Conservation (phyloP, 2,113 vertebrate genomes). For the Phasianus colchicus region DNA sequence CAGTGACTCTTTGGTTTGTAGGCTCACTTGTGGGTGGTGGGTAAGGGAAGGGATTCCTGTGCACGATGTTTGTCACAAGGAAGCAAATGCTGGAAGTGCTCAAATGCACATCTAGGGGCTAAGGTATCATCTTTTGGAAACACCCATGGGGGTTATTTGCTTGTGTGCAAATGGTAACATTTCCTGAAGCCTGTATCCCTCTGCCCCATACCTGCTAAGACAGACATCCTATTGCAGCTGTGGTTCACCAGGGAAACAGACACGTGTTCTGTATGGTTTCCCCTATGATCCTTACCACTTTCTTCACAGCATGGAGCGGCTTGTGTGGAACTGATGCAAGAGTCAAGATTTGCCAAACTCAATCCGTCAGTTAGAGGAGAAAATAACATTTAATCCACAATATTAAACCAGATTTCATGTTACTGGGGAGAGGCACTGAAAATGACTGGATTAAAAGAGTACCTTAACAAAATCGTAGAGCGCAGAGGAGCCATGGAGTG, state of each 20-base stretch:
- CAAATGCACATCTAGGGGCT: neutral
- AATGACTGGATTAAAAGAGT: slow-evolving; percentile 19
- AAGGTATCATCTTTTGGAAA: neutral
- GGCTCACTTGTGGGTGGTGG: neutral
- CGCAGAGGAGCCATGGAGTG: slow-evolving; percentile 47
- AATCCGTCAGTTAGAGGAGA: neutral
- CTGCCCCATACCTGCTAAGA: rapidly evolving
- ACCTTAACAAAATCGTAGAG: slow-evolving; percentile 13
- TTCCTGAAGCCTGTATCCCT: neutral
- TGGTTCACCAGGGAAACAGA: neutral
- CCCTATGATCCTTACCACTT: neutral
- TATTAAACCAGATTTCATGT: slow-evolving; percentile 25
- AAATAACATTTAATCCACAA: slow-evolving; percentile 30
- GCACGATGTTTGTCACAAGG: rapidly evolving
- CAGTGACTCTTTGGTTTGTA: neutral
- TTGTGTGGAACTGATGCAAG: neutral
- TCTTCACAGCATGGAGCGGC: rapidly evolving
- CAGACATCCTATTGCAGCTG: too few species aligned
- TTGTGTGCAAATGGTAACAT: neutral
- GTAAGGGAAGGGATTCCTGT: neutral
- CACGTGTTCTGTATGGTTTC: rapidly evolving
- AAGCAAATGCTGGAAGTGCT: neutral
- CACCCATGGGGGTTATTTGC: neutral
- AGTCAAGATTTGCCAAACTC: neutral
- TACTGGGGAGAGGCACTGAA: neutral